Conservation (phyloP, 2,797 vertebrate genomes). For the Cuculus canorus region DNA sequence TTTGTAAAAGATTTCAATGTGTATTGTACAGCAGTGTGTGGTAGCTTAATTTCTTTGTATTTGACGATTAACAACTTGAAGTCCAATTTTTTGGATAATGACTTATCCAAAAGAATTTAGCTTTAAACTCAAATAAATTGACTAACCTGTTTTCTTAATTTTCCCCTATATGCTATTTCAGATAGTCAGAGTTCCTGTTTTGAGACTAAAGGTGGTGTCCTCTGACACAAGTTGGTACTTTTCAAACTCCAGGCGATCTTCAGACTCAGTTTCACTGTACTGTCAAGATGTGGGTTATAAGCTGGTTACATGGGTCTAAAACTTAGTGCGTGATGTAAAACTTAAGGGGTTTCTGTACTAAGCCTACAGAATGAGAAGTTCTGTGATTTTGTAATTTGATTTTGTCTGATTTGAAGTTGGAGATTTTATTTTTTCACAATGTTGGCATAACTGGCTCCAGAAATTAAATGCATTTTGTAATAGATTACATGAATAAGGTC, state of each 20-base stretch:
- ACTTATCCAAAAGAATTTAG: slow-evolving; percentile 25
- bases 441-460: not conserved
- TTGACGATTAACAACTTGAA: slow-evolving; percentile 4
- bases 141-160: not conserved
- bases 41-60: slow-evolving; percentile 29
- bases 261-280: slow-evolving; percentile 7
- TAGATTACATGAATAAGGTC: not conserved
- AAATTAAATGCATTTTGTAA: slow-evolving; percentile 42
- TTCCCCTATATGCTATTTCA: not conserved
- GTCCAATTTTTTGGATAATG: slow-evolving; percentile 31
- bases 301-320: not conserved
- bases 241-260: slow-evolving; percentile 28
- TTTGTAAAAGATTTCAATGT: slow-evolving; percentile 31
- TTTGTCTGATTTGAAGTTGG: not conserved
- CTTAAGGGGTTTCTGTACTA: not conserved
- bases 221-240: not conserved
- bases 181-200: not conserved
- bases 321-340: not conserved
- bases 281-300: slow-evolving; percentile 10
- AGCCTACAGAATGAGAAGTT: not conserved
- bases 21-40: not conserved
- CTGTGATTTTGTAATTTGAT: not conserved
- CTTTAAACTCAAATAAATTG: slow-evolving; percentile 11
- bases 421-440: not conserved
- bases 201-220: not conserved